Percentiles rank a stretch among this genome's conserved stretches.
Evolutionary conservation across 2,888 invertebrate genomes (phyloP).

Genomic region (Troides oblongomaculatus): DNA sequence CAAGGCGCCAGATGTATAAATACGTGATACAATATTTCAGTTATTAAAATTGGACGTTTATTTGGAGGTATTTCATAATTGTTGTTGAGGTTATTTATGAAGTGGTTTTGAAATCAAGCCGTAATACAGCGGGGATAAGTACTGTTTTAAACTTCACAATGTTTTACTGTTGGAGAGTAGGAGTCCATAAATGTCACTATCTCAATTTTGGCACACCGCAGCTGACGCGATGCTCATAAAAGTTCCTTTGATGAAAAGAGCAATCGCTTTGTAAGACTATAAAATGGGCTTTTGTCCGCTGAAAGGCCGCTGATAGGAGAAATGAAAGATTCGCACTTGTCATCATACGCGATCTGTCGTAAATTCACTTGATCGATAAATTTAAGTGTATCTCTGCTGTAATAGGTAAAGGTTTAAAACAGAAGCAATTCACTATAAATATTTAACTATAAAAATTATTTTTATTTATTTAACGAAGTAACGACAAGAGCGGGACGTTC

Average conservation of each 20-base stretch:
- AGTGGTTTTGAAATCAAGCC: background rate
- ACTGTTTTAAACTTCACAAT: slow-evolving; percentile 7
- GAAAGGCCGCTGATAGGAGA: slow-evolving; percentile 69
- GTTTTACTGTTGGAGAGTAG: slow-evolving; percentile 41
- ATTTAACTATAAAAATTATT: too few relatives aligned
- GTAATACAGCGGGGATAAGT: background rate
- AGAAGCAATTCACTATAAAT: background rate
- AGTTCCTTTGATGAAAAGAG: slow-evolving; percentile 73
- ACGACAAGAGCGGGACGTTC: too few relatives aligned
- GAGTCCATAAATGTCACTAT: slow-evolving; percentile 52
- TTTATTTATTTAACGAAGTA: too few relatives aligned
- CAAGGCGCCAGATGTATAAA: slow-evolving; percentile 56
- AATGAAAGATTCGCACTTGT: slow-evolving; percentile 74
- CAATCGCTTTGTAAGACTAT: slow-evolving; percentile 74
- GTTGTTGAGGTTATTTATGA: background rate
- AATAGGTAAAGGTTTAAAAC: background rate
- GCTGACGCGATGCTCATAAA: slow-evolving; percentile 72
- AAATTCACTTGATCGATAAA: background rate
- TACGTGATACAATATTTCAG: background rate
- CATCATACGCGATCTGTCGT: slow-evolving; percentile 36
- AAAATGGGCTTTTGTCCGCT: slow-evolving; percentile 71
- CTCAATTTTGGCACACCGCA: slow-evolving; percentile 69
- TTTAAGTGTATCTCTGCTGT: background rate
- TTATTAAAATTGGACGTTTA: background rate
- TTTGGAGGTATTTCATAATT: background rate